Base-by-base conservation (phyloP, 30 jellyfish, hydroid and myxozoan species). In the Cassiopea xamachana region DNA sequence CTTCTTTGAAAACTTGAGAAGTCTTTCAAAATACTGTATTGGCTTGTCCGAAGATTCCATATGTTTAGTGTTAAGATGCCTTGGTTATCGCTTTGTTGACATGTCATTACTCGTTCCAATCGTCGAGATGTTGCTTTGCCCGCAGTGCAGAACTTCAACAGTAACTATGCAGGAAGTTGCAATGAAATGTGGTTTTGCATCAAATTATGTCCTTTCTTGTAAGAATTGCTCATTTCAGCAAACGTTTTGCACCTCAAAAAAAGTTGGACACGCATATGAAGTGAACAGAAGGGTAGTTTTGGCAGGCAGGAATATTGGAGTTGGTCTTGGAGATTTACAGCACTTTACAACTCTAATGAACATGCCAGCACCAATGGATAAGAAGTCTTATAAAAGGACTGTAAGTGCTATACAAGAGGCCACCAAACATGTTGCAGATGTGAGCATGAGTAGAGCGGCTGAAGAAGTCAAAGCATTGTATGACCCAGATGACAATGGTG, bases 281-380 rank as follows among this genome's bases (percentile, higher is more conserved):
- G 64, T 55, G 12, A 55, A 55, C 64, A 55, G 64, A 55, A 55
- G 64, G 64, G 64, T 55, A 55, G 64, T 44, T 14, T 19, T 55
- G 64, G 84, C 60, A n/a, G 84, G 60, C 7, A 75, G 84, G 60
- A 75, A 75, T 7, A 46, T 14, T 27, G 84, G 84, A 3, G 60
- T 75, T 27, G 84, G 84, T 9, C 55, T 17, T 27, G 43, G 44
- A 47, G 84, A 48, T 14, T 13, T 75, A 16, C 14, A 75, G 44
- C 7, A 27, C 43, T 75, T 75, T 44, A 48, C 84, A 7, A 7
- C 62, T 15, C n/a, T 47, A n/a, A 75, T 75, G 84, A 75, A 75
- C 60, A 75, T 75, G 55, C 84, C 84, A 15, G 62, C 67, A 14
- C 84, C 70, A 27, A 27, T 75, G 60, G 49, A 75, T 27, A 27